Evolutionary conservation across 2,113 vertebrate species (phyloP), one percentile per base, ranked within the genome.

Genomic region (Corydoras sp.): DNA sequence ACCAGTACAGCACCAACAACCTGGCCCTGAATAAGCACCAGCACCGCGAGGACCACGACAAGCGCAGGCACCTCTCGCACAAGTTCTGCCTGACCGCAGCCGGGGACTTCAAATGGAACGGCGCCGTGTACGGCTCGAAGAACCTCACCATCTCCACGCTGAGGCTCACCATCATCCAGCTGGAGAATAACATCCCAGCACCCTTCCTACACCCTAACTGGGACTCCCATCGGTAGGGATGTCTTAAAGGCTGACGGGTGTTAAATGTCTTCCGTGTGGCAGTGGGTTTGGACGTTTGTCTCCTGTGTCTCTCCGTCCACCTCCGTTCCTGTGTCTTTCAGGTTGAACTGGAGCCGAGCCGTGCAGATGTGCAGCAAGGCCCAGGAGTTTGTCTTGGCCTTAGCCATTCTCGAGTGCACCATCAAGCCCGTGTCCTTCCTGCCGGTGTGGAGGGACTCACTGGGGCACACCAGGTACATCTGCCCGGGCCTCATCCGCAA

Each of bases 291-390:
- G 49, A 7, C 11, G 49, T 51, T 11, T 9, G 31, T 62, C n/a
- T 0, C 4, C 3, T 48, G 32, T 63, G 32, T 62, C 13, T 31
- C 13, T 10, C 0, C 5, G 6, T 51, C 5, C 12, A 56, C 15
- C 31, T 14, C 10, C 0, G 18, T 13, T 66, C 2, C 32, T 51
- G 54, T 3, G 31, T 10, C 31, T 65, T 30, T 30, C 4, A 99
- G 97, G 85, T 92, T 92, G 78, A 99, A 99, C 86, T 99, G 97
- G 97, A 98, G 95, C 85, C 98, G 98, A 79, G 97, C 97, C 8
- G 96, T 99, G 70, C 97, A 99, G 85, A 99, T 99, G 95, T 99
- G 97, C 85, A 99, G 93, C 84, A 99, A 98, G 73, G 95, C 97
- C 18, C 85, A 93, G 81, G 97, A 99, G 81, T 99, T 99, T 83